Evolutionary conservation across 2,888 invertebrate genomes (phyloP).

Genomic region (Rhagium mordax): DNA sequence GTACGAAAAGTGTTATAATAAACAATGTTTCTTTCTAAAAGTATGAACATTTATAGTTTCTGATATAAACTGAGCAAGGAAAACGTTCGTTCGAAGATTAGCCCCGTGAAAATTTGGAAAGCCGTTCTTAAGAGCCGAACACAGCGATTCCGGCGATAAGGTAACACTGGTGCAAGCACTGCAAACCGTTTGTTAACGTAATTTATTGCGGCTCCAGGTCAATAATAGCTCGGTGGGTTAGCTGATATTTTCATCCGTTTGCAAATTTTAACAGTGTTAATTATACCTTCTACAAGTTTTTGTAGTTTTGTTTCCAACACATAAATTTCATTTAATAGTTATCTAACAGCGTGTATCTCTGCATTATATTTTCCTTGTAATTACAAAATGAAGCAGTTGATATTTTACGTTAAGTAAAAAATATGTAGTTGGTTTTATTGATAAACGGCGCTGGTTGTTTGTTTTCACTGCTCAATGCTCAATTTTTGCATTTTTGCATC

Average conservation of each 20-base stretch:
- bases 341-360: neutral
- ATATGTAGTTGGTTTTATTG: too few relatives aligned
- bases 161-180: conserved; percentile 46
- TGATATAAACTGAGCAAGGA: conserved; percentile 5
- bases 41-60: neutral
- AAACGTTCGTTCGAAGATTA: conserved; percentile 24
- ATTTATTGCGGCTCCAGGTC: conserved; percentile 46
- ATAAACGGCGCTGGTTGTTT: too few relatives aligned
- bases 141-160: conserved; percentile 44
- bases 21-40: neutral
- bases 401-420: neutral
- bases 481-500: too few relatives aligned
- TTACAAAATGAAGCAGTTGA: neutral
- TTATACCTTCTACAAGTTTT: conserved; percentile 1
- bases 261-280: conserved; percentile 12
- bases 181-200: conserved; percentile 47
- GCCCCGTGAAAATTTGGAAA: conserved; percentile 33
- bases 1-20: neutral
- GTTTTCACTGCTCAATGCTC: too few relatives aligned
- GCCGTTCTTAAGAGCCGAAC: conserved; percentile 38
- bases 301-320: neutral
- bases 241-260: conserved; percentile 39
- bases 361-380: neutral
- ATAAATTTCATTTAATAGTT: neutral
- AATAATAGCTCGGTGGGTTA: conserved; percentile 45